Base-by-base conservation (phyloP, 2,888 invertebrate genomes). In the Drosophila melanocephala region DNA sequence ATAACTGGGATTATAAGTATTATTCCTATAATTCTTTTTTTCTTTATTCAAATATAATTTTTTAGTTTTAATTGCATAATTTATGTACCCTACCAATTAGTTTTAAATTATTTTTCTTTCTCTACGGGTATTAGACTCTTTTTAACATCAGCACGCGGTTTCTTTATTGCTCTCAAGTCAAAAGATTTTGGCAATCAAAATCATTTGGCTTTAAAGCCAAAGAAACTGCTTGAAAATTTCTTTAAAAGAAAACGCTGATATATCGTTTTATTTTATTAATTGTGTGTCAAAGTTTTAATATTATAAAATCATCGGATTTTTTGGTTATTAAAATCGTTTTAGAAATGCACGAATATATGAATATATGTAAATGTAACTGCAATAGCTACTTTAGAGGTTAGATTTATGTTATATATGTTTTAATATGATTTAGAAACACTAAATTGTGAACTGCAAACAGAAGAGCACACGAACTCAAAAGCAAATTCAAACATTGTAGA, bases 271-370 rank as follows among this genome's bases (percentile, higher is more conserved):
- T 69, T 79, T 63, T 76, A 70, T 81, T 72, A 75, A 65, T 71
- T 75, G 81, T 84, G 92, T 92, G 92, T 92, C 92, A 92, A 92
- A 90, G 92, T 92, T 92, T 92, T 92, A 92, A 92, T 92, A 92
- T 92, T 92, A 92, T 92, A 92, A 92, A 89, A 92, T 92, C 92
- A 92, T 92, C 92, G 84, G 86, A 91, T 83, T 88, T 90, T 37
- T n/a, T 72, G 58, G 60, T 71, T 71, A 65, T 86, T 89, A 91
- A 86, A 86, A 86, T 86, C 86, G 72, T 88, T 88, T 89, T 88
- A 88, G 88, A 88, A 88, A 88, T 91, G 88, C 88, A 85, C 84
- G 87, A 75, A 56, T 71, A 65, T 69, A 77, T 84, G 63, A 71
- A 39, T 42, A 71, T 47, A 59, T 59, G 61, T 78, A 64, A 75